Conservation (phyloP, 1,140 invertebrate species). For the Musca vetustissima region DNA sequence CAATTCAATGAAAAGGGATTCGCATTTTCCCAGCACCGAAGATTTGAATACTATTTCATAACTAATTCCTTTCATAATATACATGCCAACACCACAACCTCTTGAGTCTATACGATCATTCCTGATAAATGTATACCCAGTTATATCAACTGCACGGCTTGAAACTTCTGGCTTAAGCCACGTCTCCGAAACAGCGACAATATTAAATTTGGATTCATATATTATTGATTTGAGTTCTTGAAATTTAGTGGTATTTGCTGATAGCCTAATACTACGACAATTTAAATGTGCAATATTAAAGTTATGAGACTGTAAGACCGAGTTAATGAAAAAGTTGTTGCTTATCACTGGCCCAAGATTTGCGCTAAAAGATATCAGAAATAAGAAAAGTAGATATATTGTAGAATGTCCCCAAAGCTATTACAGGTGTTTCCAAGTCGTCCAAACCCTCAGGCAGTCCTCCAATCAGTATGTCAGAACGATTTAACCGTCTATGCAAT, state of each 20-base stretch:
- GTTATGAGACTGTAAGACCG: background rate
- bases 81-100: background rate
- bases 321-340: background rate
- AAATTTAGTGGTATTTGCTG: background rate
- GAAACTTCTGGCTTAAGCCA: background rate
- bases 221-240: background rate
- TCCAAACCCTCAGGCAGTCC: background rate
- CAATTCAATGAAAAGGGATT: background rate
- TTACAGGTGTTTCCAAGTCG: background rate
- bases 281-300: background rate
- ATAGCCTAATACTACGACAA: background rate
- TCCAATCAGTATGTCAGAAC: background rate
- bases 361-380: background rate
- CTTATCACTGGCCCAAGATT: background rate
- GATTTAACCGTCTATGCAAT: background rate
- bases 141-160: too few relatives aligned
- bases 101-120: background rate
- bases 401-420: background rate
- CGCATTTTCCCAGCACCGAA: background rate
- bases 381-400: background rate
- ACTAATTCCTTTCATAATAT: background rate
- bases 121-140: background rate
- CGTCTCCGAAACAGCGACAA: background rate
- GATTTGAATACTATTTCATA: background rate
- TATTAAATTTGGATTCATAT: background rate